Evolutionary conservation across 2,797 vertebrate genomes (phyloP).

Genomic region (Notamacropus eugenii): DNA sequence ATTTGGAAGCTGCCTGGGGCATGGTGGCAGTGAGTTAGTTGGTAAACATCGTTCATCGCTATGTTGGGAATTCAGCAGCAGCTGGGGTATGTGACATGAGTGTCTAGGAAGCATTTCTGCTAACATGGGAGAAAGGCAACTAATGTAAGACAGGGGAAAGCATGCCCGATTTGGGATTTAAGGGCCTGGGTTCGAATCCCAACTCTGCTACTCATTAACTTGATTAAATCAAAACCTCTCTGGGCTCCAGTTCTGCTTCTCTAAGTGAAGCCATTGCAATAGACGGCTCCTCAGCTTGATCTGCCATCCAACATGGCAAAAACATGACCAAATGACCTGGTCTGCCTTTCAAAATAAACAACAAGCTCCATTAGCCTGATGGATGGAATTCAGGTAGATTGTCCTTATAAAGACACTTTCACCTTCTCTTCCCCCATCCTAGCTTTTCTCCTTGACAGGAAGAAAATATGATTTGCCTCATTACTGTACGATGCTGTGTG

Average conservation of each 20-base stretch:
- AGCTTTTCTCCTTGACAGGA: conserved; percentile 71
- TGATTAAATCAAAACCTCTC: neutral
- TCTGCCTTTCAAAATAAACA: conserved; percentile 56
- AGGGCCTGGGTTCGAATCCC: neutral
- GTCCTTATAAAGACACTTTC: conserved; percentile 79
- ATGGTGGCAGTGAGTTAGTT: conserved; percentile 59
- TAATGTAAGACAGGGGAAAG: neutral
- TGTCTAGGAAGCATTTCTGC: conserved; percentile 71
- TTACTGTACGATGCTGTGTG: conserved; percentile 80
- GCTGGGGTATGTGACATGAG: conserved; percentile 68
- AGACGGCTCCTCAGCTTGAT: neutral
- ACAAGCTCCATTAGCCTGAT: conserved; percentile 70
- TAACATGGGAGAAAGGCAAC: conserved; percentile 57
- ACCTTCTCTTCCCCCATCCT: conserved; percentile 72
- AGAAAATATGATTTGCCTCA: conserved; percentile 84
- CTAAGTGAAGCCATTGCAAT: neutral
- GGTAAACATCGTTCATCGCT: conserved; percentile 76
- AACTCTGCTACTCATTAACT: neutral
- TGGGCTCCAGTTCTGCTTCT: neutral
- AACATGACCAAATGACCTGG: conserved; percentile 63
- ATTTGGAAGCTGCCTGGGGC: conserved; percentile 75
- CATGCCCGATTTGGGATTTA: neutral
- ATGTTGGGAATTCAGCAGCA: conserved; percentile 71
- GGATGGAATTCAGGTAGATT: conserved; percentile 73
- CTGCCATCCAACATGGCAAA: neutral